Conservation (phyloP, 2,797 vertebrate genomes). For the Salarias fasciatus region DNA sequence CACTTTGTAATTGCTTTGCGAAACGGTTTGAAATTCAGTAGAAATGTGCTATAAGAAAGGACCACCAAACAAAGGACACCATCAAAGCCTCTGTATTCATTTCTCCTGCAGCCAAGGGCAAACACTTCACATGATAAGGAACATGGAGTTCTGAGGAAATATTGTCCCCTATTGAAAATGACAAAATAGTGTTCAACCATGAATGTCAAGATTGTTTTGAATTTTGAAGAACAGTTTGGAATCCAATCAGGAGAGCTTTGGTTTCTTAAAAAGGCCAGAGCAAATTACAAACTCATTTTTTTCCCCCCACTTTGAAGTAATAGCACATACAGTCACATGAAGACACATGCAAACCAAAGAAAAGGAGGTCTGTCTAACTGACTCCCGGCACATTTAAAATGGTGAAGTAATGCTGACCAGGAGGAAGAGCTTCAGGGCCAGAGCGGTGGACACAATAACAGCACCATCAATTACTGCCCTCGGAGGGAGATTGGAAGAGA, state of each 20-base stretch:
- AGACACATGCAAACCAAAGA: constrained; percentile 5
- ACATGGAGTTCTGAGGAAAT: constrained; percentile 54
- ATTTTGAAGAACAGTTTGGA: constrained; percentile 50
- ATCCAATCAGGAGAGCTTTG: constrained; percentile 44
- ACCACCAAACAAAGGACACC: constrained; percentile 51
- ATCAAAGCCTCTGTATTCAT: constrained; percentile 47
- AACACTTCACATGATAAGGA: constrained; percentile 53
- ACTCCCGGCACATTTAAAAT: constrained; percentile 54
- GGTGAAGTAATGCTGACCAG: constrained; percentile 61
- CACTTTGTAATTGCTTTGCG: constrained; percentile 42
- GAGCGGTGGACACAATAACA: constrained; percentile 72
- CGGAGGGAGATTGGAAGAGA: constrained; percentile 45
- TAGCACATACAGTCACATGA: constrained; percentile 11
- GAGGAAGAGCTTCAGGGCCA: constrained; percentile 59
- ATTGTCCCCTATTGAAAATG: constrained; percentile 64
- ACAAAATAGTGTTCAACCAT: constrained; percentile 48
- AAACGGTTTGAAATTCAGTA: constrained; percentile 44
- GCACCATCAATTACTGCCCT: constrained; percentile 74
- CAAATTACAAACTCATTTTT: constrained; percentile 27
- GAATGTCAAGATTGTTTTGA: constrained; percentile 56
- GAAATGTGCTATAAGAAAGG: constrained; percentile 52
- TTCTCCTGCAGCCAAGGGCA: constrained; percentile 63
- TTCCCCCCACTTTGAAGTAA: neutral
- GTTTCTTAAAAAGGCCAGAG: constrained; percentile 42
- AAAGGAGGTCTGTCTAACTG: constrained; percentile 19